Base-by-base conservation (phyloP, 2,888 invertebrate genomes). In the Drosophila nigricruria region DNA sequence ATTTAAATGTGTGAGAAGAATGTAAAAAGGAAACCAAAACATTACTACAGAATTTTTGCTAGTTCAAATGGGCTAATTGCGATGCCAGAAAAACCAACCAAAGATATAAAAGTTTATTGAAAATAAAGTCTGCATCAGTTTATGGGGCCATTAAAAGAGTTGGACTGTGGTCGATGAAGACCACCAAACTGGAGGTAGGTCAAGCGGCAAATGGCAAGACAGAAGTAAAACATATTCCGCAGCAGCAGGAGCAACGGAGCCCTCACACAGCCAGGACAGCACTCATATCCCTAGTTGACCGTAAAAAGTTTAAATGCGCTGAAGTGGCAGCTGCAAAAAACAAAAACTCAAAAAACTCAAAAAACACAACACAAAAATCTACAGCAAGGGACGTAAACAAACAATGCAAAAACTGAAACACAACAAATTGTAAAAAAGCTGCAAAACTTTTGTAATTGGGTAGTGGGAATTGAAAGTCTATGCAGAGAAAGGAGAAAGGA, bases 251-350 rank as follows among this genome's bases (percentile, higher is more conserved):
- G 14, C 27, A 18, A 3, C 38, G 25, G 16, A 42, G 23, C 20
- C 38, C n/a, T 27, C 20, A 47, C 42, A 58, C 53, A 38, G 42
- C 8, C 40, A 34, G 49, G 40, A 53, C 56, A 60, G 36, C 65
- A 49, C 59, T 66, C 57, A 74, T 62, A 79, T 63, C 65, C 70
- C 75, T 49, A 76, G 80, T 76, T 70, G 78, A 72, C 77, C 72
- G 72, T 72, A 80, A 66, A 79, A 79, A 79, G 72, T 80, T 80
- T 53, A 79, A 72, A 70, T 70, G 62, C 47, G 61, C 66, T 72
- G 66, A 70, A 72, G 61, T 67, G 61, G 68, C 68, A 69, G 47
- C 34, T 34, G 54, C 27, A 64, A 47, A 57, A 25, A 36, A 20
- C 14, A 52, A 38, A 30, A 18, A 20, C 32, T n/a, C n/a, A n/a